These are phyloP conservation scores for Poecile montanus DNA, from an alignment of 2,797 vertebrate species.

Conservation along the genomic window DNA sequence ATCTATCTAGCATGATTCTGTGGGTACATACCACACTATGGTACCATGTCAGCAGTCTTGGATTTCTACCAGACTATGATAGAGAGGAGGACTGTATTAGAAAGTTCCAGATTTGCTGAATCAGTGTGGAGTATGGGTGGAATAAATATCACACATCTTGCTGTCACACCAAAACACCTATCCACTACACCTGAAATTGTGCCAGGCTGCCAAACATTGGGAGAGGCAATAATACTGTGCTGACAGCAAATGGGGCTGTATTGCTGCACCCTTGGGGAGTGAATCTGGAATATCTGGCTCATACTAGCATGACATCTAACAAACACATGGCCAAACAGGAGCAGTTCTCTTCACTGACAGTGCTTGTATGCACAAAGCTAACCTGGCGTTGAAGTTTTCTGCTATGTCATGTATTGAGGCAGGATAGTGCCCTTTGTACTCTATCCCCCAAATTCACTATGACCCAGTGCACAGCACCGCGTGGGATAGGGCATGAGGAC, in stretches of 20 bases:
- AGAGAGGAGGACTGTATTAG: neutral
- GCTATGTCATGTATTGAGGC: neutral
- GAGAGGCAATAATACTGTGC: neutral
- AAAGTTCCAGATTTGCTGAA: neutral
- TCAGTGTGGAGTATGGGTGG: neutral
- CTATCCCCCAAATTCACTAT: neutral
- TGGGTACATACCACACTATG: neutral
- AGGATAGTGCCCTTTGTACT: neutral
- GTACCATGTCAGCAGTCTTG: neutral
- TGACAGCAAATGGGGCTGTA: neutral
- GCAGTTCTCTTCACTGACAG: neutral
- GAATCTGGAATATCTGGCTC: neutral
- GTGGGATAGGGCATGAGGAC: neutral
- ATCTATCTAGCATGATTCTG: neutral
- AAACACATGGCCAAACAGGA: rapidly evolving
- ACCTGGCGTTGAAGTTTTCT: neutral
- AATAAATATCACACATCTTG: neutral
- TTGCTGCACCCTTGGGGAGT: neutral
- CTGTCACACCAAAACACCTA: neutral
- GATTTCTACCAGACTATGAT: neutral
- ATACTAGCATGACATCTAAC: neutral
- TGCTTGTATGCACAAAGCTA: neutral
- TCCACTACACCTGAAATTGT: neutral
- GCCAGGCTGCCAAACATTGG: neutral
- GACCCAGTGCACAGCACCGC: neutral